Evolutionary conservation across 37 sponge, comb jelly and placozoan species (phyloP), one percentile per base, ranked within the genome.

Genomic region (Ianthella basta): DNA sequence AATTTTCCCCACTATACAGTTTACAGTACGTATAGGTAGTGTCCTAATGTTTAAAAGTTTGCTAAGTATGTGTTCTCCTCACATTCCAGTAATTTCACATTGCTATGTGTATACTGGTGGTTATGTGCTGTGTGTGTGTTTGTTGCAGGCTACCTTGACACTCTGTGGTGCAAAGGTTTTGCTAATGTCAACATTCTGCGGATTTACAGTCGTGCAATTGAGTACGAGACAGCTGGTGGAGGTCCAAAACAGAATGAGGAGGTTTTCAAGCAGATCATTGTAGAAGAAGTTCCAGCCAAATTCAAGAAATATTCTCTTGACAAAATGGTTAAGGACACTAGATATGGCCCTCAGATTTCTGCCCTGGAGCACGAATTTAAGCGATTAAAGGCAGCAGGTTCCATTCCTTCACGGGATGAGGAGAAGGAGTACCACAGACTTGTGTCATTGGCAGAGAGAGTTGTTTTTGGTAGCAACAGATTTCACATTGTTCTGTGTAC

Each of bases 401-500:
- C 35, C 35, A 75, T 75, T 50, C 78, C 78, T 6, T n/a, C 78
- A 44, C n/a, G 0, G 20, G 50, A 4, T 14, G 78, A 75, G 13
- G 78, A 75, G 25, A 50, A 50, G 53, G 15, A 12, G 20, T 75
- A 75, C 10, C 44, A 75, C 21, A 36, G 20, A 14, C 53, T 36
- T 41, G 5, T 75, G n/a, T 19, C 44, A 8, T 1, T 1, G 8
- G 78, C 38, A n/a, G 78, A 75, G 40, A 38, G 54, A 41, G 44
- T 36, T 15, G 78, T 75, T 10, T 50, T 75, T 36, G 20, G 18
- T 23, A 13, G 4, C 23, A 36, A 40, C 15, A 40, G 25, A 53
- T 70, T 80, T 65, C 69, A 87, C 40, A 68, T 91, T 44, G 73
- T 91, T 23, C 69, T 91, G n/a, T 91, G 91, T 35, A 91, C 91